Evolutionary conservation across 2,113 vertebrate genomes (phyloP), one percentile per base, ranked within the genome.

Genomic region (Onychorhynchus coronatus): DNA sequence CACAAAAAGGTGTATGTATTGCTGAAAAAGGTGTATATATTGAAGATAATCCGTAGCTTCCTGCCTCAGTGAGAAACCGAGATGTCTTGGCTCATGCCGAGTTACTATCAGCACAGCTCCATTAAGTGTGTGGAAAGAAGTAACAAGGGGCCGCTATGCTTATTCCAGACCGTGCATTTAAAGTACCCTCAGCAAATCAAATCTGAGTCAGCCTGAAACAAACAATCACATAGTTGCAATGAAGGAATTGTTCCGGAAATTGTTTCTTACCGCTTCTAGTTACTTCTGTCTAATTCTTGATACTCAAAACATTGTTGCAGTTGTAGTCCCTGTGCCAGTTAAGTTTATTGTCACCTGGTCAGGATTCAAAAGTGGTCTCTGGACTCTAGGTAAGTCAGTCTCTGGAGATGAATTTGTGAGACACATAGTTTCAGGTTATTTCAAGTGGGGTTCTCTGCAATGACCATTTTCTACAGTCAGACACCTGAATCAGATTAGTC

Each of bases 71-170:
- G 37, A 70, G 68, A 74, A 74, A 17, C 3, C 3, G 0, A 28
- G 8, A 9, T 16, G 7, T n/a, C 31, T 41, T 49, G 22, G 3
- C 12, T 93, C 6, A 1, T 7, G 11, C 9, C 0, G 5, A 25
- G 28, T 47, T 84, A 11, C 49, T 47, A 22, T 23, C 49, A 30
- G 37, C 8, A 17, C 11, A 52, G 33, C 19, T 5, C 9, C n/a
- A 37, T 1, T 50, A 9, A 72, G 11, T 2, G 4, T 13, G 11
- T 27, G 31, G 49, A 73, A 80, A 66, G 14, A 56, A 59, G 9
- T 6, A n/a, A 13, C 4, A 5, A 15, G 4, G 53, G 27, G 41
- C 5, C 1, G 0, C 27, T 39, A 2, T 3, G 4, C 5, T 19
- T 30, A 5, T 1, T 35, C 28, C 6, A 5, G 77, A 9, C 28